Percentiles rank a stretch among this genome's conserved stretches.
Conservation (phyloP, 2,797 vertebrate genomes). For the Aeoliscus strigatus region DNA sequence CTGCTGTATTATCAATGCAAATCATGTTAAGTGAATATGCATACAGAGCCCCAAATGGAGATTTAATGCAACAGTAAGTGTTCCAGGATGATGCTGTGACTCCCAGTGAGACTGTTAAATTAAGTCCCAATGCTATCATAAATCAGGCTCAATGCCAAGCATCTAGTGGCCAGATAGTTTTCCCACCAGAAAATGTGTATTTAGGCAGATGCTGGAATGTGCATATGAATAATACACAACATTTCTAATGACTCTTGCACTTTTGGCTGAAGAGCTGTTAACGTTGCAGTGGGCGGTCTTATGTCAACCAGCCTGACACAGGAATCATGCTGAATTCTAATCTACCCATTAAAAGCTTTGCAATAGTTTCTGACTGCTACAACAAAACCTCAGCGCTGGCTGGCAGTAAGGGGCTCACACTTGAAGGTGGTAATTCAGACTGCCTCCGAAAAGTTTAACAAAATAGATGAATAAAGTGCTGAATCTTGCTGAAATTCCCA, state of each 20-base stretch:
- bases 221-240: slow-evolving; percentile 59
- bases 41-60: slow-evolving; percentile 51
- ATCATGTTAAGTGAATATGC: slow-evolving; percentile 60
- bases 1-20: slow-evolving; percentile 51
- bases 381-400: slow-evolving; percentile 13
- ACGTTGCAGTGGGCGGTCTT: slow-evolving; percentile 36
- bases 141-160: slow-evolving; percentile 52
- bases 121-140: slow-evolving; percentile 53
- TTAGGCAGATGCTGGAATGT: slow-evolving; percentile 40
- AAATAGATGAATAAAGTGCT: neutral
- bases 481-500: slow-evolving; percentile 5
- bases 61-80: slow-evolving; percentile 63
- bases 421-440: neutral
- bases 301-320: slow-evolving; percentile 31
- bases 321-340: slow-evolving; percentile 28
- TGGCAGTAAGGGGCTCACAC: slow-evolving; percentile 1
- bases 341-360: slow-evolving; percentile 30
- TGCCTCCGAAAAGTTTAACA: slow-evolving; percentile 2
- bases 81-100: slow-evolving; percentile 40
- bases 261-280: slow-evolving; percentile 47
- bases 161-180: slow-evolving; percentile 17
- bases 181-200: slow-evolving; percentile 34
- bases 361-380: slow-evolving; percentile 17
- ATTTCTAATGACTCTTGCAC: slow-evolving; percentile 53
- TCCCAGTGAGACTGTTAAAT: slow-evolving; percentile 55